Percentiles rank a stretch among this genome's conserved stretches.
Evolutionary conservation across 2,888 invertebrate species (phyloP).

Genomic region (Rotaria sp.): DNA sequence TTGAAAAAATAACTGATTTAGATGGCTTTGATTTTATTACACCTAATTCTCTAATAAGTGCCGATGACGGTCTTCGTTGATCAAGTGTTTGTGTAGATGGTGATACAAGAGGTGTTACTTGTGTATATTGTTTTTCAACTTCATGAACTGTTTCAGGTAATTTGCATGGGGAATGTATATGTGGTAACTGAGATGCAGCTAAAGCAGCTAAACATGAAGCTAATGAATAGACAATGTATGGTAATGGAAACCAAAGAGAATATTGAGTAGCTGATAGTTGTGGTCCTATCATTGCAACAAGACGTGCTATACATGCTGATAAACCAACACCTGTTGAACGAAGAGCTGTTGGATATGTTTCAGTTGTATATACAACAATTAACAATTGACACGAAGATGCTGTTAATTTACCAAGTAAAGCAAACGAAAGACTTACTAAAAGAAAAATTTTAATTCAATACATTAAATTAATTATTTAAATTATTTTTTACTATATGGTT

Average conservation of each 20-base stretch:
- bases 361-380: conserved; percentile 31
- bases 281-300: conserved; percentile 31
- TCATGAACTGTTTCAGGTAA: conserved; percentile 3
- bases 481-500: background rate
- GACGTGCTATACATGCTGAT: conserved; percentile 28
- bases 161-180: background rate
- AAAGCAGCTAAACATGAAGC: background rate
- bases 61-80: background rate
- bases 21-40: background rate
- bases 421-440: background rate
- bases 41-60: background rate
- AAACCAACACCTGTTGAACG: conserved; percentile 32
- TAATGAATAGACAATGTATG: background rate
- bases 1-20: no score
- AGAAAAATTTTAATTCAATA: background rate
- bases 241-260: background rate
- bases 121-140: background rate
- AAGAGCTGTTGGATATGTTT: conserved; percentile 32
- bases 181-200: background rate
- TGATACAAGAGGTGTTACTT: background rate
- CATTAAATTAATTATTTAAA: background rate
- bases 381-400: conserved; percentile 31
- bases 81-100: background rate
- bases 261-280: background rate
- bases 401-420: background rate